Base-by-base conservation (phyloP, 2,113 vertebrate species). In the Jacana jacana region DNA sequence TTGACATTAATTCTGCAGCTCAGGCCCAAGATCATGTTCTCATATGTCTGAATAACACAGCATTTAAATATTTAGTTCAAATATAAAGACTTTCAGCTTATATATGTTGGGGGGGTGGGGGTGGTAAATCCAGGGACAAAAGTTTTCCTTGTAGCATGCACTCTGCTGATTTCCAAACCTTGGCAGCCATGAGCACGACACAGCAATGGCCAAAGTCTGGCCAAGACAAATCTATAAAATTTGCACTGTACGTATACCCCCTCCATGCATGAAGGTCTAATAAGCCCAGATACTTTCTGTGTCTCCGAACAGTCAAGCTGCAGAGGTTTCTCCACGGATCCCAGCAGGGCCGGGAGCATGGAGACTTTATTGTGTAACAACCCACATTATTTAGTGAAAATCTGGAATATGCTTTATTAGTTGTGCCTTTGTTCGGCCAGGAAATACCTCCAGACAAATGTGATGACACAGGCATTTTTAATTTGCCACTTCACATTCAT, bases 161-260 rank as follows among this genome's bases (percentile, higher is more conserved):
- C 93, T 55, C 71, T 39, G 63, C 78, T 84, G 81, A 88, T 81
- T 92, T 95, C 92, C 81, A 87, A 28, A 20, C 64, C 55, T 54
- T 96, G 92, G 86, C 90, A 95, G 90, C 84, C 63, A 58, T 4
- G 48, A 72, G 44, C 69, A 64, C 51, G 10, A 64, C 49, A 39
- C 54, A 88, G 83, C 84, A 57, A 86, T 2, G 18, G 93, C 81
- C 77, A 79, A 86, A 3, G 68, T 18, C 81, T 91, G 76, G 97
- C 96, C 97, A 97, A 97, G 65, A 96, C 88, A 94, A 95, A 96
- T 89, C 92, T 84, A 94, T 97, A 97, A 97, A 95, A 86, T 81
- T 86, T 95, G 80, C 70, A 55, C 87, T 91, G 40, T 71, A 64
- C 4, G 7, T 81, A 77, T 81, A 84, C 44, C 52, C 54, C 16